phyloP scores from a whole-genome alignment of 2,888 invertebrate species.

The Mimumesa dahlbomi region DNA sequence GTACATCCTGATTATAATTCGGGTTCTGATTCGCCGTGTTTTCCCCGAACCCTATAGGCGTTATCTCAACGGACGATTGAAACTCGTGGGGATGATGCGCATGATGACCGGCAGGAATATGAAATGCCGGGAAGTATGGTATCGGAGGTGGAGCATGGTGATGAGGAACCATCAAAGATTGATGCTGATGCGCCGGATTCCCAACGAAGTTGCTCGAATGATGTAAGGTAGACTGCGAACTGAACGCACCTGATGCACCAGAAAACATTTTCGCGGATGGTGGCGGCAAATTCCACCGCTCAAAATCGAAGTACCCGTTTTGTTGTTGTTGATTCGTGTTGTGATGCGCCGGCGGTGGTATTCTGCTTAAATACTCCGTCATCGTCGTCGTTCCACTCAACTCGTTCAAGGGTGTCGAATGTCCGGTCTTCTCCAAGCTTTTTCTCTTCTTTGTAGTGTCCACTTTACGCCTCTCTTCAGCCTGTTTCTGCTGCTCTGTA shows the following conservation, averaged over 20 bases:
- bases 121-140: conserved; percentile 90
- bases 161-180: conserved; percentile 86
- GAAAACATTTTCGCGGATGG: conserved; percentile 87
- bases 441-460: conserved; percentile 81
- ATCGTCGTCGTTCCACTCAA: conserved; percentile 81
- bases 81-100: conserved; percentile 85
- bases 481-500: conserved; percentile 76
- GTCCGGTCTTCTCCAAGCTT: conserved; percentile 83
- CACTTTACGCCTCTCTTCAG: conserved; percentile 76
- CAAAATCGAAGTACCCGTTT: conserved; percentile 90
- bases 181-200: conserved; percentile 83
- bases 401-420: conserved; percentile 81
- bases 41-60: conserved; percentile 80
- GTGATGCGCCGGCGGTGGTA: conserved; percentile 88
- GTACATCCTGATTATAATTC: conserved; percentile 71
- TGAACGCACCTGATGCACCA: conserved; percentile 82
- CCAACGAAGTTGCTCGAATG: conserved; percentile 81
- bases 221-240: conserved; percentile 82
- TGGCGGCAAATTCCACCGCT: conserved; percentile 89
- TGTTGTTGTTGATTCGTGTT: conserved; percentile 84
- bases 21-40: conserved; percentile 54
- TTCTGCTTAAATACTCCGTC: conserved; percentile 82
- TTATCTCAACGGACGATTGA: conserved; percentile 85
- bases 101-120: conserved; percentile 82
- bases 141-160: conserved; percentile 84